These are phyloP conservation scores for Suillia variegata DNA, from an alignment of 2,888 invertebrate genomes.

Conservation along the genomic window DNA sequence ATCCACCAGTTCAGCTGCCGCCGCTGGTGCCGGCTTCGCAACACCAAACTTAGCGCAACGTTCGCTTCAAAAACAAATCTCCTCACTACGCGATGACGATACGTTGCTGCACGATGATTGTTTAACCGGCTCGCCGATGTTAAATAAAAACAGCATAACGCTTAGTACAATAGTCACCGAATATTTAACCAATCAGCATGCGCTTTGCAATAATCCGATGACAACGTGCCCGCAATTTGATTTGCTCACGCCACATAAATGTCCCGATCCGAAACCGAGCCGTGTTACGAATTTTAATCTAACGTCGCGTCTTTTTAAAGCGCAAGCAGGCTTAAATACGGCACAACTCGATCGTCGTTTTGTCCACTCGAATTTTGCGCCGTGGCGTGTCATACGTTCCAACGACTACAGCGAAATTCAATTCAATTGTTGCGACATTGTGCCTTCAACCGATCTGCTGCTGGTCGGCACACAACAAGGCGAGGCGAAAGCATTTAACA, in stretches of 20 bases:
- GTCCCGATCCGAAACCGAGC: conserved; percentile 82
- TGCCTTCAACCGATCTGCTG: conserved; percentile 61
- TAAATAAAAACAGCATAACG: conserved; percentile 67
- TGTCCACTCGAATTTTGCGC: conserved; percentile 82
- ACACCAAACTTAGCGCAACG: conserved; percentile 32
- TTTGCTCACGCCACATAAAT: conserved; percentile 93
- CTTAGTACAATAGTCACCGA: conserved; percentile 94
- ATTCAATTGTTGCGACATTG: conserved; percentile 76
- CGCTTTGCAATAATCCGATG: conserved; percentile 97
- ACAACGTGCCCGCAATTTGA: conserved; percentile 97
- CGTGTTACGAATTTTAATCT: conserved; percentile 70
- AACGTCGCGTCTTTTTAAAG: conserved; percentile 67
- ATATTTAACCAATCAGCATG: conserved; percentile 96
- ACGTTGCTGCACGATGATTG: conserved; percentile 64
- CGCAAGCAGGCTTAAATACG: conserved; percentile 66
- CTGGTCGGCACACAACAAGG: conserved; percentile 90
- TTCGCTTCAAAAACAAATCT: conserved; percentile 65
- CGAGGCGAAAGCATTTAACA: conserved; percentile 86
- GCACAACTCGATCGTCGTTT: conserved; percentile 77
- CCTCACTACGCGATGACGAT: conserved; percentile 57
- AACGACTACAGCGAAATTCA: conserved; percentile 71
- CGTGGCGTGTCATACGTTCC: conserved; percentile 70
- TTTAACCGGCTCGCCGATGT: conserved; percentile 21
- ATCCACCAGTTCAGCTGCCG: not conserved
- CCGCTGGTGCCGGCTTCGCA: not conserved